A percentile compares a stretch with the other conserved stretches of the same genome.
Evolutionary conservation across 2,113 vertebrate genomes (phyloP).

Genomic region (Cynopterus brachyotis): DNA sequence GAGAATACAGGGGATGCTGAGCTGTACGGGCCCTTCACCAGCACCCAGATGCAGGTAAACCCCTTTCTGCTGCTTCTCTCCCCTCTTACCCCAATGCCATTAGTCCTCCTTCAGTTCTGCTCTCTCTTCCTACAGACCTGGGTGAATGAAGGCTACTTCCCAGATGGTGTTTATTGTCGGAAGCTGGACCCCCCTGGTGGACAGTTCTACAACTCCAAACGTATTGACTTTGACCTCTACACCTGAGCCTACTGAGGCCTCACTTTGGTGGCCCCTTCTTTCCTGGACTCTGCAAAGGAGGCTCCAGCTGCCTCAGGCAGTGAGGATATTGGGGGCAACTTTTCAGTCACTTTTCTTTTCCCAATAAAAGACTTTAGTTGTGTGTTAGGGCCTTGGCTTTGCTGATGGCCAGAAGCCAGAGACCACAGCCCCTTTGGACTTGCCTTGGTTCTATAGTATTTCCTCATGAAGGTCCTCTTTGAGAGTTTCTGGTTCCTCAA

Average conservation of each 20-base stretch:
- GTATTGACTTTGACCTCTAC: conserved; percentile 93
- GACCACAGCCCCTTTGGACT: background rate
- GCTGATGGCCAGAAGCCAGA: background rate
- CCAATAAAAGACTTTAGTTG: conserved; percentile 69
- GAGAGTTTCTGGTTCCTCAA: background rate
- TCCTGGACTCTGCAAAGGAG: conserved; percentile 34
- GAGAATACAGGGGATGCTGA: conserved; percentile 88
- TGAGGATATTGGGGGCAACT: conserved; percentile 40
- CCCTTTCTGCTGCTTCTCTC: too few species aligned
- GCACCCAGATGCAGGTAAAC: conserved; percentile 94
- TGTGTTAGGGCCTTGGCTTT: conserved; percentile 52
- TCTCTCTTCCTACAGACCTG: conserved; percentile 85
- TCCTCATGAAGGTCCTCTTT: background rate
- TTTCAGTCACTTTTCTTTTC: conserved; percentile 31
- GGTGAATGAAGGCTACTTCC: conserved; percentile 93
- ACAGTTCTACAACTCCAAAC: conserved; percentile 93
- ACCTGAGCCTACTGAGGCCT: conserved; percentile 79
- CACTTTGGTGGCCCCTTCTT: background rate
- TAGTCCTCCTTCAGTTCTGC: background rate
- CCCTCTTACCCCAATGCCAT: fast-evolving
- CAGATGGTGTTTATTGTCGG: conserved; percentile 92
- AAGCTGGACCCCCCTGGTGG: conserved; percentile 86
- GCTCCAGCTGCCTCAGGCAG: background rate
- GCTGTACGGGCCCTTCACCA: conserved; percentile 92
- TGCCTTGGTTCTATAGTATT: background rate